Base-by-base conservation (phyloP, 1,140 invertebrate genomes). In the Drosophila repletoides region DNA sequence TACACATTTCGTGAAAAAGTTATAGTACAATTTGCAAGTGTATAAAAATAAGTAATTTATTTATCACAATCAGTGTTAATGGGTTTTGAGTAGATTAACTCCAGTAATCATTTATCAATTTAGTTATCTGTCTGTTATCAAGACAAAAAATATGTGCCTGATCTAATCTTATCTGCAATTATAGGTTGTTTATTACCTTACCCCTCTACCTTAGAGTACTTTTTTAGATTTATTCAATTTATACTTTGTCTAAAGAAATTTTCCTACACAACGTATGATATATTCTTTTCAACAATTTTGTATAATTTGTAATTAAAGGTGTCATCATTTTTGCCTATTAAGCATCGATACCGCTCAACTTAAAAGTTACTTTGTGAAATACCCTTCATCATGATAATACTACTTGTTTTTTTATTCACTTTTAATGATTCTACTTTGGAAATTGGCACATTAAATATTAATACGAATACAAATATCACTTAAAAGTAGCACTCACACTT, bases 391-490 rank as follows among this genome's bases (percentile, higher is more conserved):
- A n/a, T n/a, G n/a, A n/a, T n/a, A n/a, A n/a, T n/a, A n/a, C n/a
- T n/a, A n/a, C n/a, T n/a, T 14, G 33, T 5, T 15, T 34, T 34
- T 9, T 34, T 34, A 1, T 36, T 7, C 33, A 0, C 10, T 9
- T 45, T 34, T 36, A 41, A 31, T 43, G 38, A 43, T 12, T 7
- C 40, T 56, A 46, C 40, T 64, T 15, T 31, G 29, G 15, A 12
- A 43, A 60, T 29, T 67, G 56, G 2, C 22, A 40, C 10, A 46
- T 65, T 26, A 65, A 65, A 65, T 52, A 65, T 65, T 70, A 29
- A 70, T 45, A 5, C 45, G 38, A 40, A 24, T 46, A 45, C 29
- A 64, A 22, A 64, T 29, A 46, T 12, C 12, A 41, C 34, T 43
- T 22, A 33, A 33, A n/a, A 48, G n/a, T 40, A 17, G 7, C 45